Base-by-base conservation (phyloP, 2,113 vertebrate species). In the Garra rufa region DNA sequence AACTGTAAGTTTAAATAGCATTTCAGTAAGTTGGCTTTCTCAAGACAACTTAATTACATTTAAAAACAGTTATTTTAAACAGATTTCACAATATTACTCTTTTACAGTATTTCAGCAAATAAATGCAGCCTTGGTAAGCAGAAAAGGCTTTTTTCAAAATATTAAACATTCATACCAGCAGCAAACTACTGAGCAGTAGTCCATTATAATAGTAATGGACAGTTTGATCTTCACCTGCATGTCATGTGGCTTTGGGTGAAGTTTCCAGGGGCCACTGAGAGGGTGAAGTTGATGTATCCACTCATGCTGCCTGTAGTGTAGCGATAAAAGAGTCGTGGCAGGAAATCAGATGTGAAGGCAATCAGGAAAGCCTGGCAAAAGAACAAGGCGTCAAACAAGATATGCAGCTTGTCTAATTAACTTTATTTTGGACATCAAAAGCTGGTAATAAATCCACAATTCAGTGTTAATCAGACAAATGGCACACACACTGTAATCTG, bases 301-400 rank as follows among this genome's bases (percentile, higher is more conserved):
- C 86, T 86, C 41, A 94, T 88, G 13, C 92, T 87, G 21, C 91
- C 87, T 8, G 91, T 88, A 8, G 91, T 93, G 50, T 91, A 92
- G 84, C 91, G 91, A 89, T 94, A 94, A 38, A 90, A 92, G 55
- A 95, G 88, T 24, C 92, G 92, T 0, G 94, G 94, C 71, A 94
- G 88, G 83, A 95, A 95, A 41, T 95, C 94, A 0, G 93, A 95
- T 0, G 95, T 94, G 88, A 96, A 96, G 43, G 95, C 92, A 1
- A 95, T 93, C 13, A 96, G 92, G 88, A 96, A 96, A 83, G 93
- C 94, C 94, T 95, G 91, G 3, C 15, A 85, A 73, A 80, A 19
- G 24, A 81, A 38, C 9, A 77, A 70, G 38, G 73, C 59, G 5
- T 38, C 34, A 78, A 59, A 70, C 46, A 81, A 75, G 28, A 75